A percentile compares a stretch with the other conserved stretches of the same genome.
These are phyloP conservation scores for Aleiodes testaceus DNA, from an alignment of 2,888 invertebrate species.

Conservation along the genomic window DNA sequence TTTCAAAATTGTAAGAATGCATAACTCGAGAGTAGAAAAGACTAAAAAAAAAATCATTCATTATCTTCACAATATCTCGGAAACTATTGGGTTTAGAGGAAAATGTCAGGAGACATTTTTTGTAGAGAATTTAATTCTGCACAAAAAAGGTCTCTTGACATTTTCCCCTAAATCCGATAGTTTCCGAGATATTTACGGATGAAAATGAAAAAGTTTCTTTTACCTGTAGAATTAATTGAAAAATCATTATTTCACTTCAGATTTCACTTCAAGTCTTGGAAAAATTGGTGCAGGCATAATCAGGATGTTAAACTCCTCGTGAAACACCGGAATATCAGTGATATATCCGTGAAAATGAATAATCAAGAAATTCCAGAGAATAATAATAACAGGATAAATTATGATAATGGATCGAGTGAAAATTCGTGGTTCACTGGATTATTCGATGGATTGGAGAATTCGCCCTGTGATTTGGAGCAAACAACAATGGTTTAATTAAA, in stretches of 20 bases:
- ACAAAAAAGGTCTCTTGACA: neutral
- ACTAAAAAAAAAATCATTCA: no score
- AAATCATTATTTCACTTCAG: slow-evolving; percentile 50
- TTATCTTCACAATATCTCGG: neutral
- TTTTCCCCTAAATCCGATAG: neutral
- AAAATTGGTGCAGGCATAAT: slow-evolving; percentile 63
- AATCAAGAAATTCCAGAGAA: slow-evolving; percentile 21
- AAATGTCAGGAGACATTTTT: no score
- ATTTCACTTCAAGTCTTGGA: slow-evolving; percentile 66
- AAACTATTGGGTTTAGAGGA: no score
- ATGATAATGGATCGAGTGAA: slow-evolving; percentile 23
- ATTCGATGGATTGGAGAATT: slow-evolving; percentile 46
- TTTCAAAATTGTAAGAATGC: no score
- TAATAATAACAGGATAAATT: slow-evolving; percentile 42
- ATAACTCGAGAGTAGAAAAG: no score
- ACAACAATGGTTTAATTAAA: slow-evolving; percentile 52
- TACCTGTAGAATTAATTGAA: neutral
- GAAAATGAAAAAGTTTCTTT: neutral
- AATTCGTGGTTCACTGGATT: slow-evolving; percentile 50
- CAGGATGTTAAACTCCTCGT: slow-evolving; percentile 62
- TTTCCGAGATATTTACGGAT: no score
- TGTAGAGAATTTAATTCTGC: no score
- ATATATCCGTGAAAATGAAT: slow-evolving; percentile 5
- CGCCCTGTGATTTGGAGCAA: slow-evolving; percentile 52
- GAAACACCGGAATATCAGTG: slow-evolving; percentile 50